These are phyloP conservation scores for Pegoplata infirma DNA, from an alignment of 2,888 invertebrate species.

Conservation along the genomic window DNA sequence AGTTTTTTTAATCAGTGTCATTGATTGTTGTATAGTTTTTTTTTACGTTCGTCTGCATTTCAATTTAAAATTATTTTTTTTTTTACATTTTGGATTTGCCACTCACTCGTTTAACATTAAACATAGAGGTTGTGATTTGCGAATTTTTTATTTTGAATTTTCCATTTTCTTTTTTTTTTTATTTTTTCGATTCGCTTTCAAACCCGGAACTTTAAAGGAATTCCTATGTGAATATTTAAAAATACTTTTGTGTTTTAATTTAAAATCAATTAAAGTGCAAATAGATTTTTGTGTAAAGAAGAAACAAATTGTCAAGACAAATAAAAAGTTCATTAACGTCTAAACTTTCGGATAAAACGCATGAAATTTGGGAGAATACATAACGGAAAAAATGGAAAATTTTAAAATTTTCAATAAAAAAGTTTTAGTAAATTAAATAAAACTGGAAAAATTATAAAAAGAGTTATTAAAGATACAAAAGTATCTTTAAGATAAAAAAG, in stretches of 20 bases:
- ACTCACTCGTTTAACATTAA: constrained; percentile 47
- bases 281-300: constrained; percentile 49
- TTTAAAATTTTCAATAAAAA: not conserved
- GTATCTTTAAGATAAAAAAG: not conserved
- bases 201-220: constrained; percentile 62
- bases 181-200: constrained; percentile 2
- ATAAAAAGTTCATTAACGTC: constrained; percentile 59
- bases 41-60: constrained; percentile 34
- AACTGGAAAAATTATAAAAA: not conserved
- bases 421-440: not conserved
- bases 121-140: constrained; percentile 16
- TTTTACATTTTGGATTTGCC: constrained; percentile 55
- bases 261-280: constrained; percentile 60
- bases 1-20: constrained; percentile 41
- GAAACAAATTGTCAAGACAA: constrained; percentile 1
- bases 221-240: constrained; percentile 45
- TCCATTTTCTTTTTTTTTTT: constrained; percentile 8
- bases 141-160: constrained; percentile 4
- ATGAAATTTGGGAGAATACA: not conserved
- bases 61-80: constrained; percentile 35
- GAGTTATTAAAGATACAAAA: constrained; percentile 12
- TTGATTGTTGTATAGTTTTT: constrained; percentile 36
- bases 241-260: constrained; percentile 50
- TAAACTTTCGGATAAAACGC: constrained; percentile 46
- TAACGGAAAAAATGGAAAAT: not conserved